Evolutionary conservation across 2,888 invertebrate genomes (phyloP).

Genomic region (Brachypterus glaber): DNA sequence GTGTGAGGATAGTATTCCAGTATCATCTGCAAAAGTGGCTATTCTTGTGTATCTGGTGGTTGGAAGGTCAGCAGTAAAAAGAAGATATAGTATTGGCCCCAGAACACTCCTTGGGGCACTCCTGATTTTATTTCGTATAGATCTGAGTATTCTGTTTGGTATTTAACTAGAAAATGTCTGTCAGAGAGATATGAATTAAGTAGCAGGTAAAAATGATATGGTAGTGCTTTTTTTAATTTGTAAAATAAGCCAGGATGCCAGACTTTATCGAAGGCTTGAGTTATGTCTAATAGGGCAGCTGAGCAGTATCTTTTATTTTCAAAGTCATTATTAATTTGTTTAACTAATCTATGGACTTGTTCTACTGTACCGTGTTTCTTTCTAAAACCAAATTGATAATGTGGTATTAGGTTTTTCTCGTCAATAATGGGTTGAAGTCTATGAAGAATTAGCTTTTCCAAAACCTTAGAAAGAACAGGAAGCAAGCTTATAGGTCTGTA

Average conservation of each 20-base stretch:
- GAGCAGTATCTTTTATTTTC: constrained; percentile 19
- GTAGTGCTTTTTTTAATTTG: constrained; percentile 16
- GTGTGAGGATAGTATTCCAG: constrained; percentile 14
- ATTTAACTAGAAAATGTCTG: constrained; percentile 7
- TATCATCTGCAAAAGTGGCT: constrained; percentile 20
- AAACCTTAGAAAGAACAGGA: constrained; percentile 8
- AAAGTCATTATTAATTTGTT: constrained; percentile 10
- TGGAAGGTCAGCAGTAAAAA: constrained; percentile 17
- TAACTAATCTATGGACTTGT: constrained; percentile 14
- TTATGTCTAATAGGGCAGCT: constrained; percentile 18
- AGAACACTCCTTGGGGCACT: constrained; percentile 20
- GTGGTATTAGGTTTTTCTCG: constrained; percentile 9
- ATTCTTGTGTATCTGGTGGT: constrained; percentile 10
- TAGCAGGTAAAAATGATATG: constrained; percentile 11
- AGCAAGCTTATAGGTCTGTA: too few relatives aligned
- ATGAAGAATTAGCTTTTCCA: constrained; percentile 5
- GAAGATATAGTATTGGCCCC: constrained; percentile 16
- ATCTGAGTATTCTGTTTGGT: constrained; percentile 1
- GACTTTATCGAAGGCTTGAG: constrained; percentile 24
- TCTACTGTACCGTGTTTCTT: constrained; percentile 13
- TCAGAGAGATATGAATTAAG: constrained; percentile 13
- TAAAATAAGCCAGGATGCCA: constrained; percentile 17
- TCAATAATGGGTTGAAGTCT: constrained; percentile 2
- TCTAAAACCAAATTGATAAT: constrained; percentile 13
- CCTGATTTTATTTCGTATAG: constrained; percentile 12